Evolutionary conservation across 2,888 invertebrate species (phyloP).

Genomic region (Rhopalosiphum nymphaeae): DNA sequence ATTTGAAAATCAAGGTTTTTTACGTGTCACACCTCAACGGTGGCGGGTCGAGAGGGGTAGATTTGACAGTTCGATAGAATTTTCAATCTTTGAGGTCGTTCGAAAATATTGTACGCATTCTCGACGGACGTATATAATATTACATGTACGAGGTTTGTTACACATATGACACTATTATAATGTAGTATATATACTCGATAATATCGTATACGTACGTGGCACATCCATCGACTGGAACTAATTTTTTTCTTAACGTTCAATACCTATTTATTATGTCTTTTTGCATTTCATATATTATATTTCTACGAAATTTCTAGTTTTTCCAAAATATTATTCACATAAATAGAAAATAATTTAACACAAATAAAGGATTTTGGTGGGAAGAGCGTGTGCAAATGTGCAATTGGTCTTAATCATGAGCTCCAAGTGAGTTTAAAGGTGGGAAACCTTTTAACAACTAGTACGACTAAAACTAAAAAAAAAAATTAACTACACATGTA

Average conservation of each 20-base stretch:
- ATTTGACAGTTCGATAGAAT: constrained; percentile 34
- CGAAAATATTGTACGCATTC: neutral
- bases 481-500: no score
- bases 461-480: no score
- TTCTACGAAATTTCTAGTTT: neutral
- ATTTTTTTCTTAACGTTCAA: neutral
- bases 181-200: neutral
- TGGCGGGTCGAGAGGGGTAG: constrained; percentile 8
- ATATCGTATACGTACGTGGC: neutral
- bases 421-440: no score
- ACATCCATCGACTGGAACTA: neutral
- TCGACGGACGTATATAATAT: neutral
- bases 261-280: neutral
- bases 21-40: neutral
- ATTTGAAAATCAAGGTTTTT: constrained; percentile 59
- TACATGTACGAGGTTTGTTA: neutral
- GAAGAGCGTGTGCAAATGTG: neutral
- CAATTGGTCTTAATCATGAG: no score
- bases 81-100: constrained; percentile 39
- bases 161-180: neutral
- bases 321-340: neutral
- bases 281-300: neutral
- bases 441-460: no score
- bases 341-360: neutral
- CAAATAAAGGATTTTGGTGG: neutral